phyloP scores from a whole-genome alignment of 2,888 invertebrate genomes.

The Nomada lathburiana region DNA sequence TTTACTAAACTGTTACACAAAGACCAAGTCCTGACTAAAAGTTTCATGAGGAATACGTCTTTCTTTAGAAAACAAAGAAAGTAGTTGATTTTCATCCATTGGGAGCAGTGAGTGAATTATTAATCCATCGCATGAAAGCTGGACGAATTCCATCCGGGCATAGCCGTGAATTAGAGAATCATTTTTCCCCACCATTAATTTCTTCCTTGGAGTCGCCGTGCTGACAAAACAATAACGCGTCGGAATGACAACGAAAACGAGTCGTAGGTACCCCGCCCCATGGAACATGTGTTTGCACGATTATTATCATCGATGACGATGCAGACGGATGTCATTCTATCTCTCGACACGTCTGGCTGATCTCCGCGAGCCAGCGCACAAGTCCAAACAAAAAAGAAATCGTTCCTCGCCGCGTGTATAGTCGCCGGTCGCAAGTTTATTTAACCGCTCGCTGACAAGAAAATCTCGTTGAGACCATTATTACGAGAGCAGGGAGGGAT shows the following conservation, averaged over 20 bases:
- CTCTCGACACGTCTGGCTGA: constrained; percentile 64
- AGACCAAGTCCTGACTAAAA: too few relatives aligned
- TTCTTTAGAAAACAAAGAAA: too few relatives aligned
- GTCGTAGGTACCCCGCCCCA: constrained; percentile 28
- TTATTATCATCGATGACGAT: constrained; percentile 80
- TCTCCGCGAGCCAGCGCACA: constrained; percentile 41
- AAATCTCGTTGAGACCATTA: constrained; percentile 71
- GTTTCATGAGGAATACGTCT: too few relatives aligned
- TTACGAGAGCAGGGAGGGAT: constrained; percentile 53
- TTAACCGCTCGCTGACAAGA: constrained; percentile 70
- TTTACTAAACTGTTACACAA: too few relatives aligned
- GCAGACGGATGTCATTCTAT: constrained; percentile 77
- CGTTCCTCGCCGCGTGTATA: constrained; percentile 46
- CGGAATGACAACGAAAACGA: constrained; percentile 66
- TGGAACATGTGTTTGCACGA: constrained; percentile 41
- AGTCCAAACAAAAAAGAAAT: constrained; percentile 43
- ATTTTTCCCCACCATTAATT: not conserved
- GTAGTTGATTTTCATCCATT: constrained; percentile 38
- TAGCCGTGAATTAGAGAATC: constrained; percentile 43
- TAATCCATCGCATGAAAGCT: constrained; percentile 39
- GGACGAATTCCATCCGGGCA: constrained; percentile 11
- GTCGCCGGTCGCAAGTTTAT: constrained; percentile 65
- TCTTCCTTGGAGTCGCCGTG: constrained; percentile 34
- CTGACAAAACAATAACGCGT: constrained; percentile 65
- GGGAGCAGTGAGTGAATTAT: constrained; percentile 41